Base-by-base conservation (phyloP, 1,140 invertebrate genomes). In the Atta colombica region DNA sequence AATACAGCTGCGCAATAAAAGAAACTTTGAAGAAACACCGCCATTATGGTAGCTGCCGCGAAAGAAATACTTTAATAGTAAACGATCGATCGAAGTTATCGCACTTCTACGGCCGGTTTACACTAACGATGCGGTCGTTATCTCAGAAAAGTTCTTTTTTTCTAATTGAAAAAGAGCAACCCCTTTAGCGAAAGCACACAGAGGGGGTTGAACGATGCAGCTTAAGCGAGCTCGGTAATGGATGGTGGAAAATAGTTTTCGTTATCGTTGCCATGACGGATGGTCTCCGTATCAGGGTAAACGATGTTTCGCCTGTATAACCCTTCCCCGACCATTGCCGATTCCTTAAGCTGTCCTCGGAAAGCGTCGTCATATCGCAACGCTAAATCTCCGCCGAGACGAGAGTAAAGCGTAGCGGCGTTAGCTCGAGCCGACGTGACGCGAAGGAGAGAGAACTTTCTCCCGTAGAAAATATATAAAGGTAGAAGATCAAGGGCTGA, bases 181-280 rank as follows among this genome's bases (percentile, higher is more conserved):
- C 80, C 69, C 69, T 75, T 84, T 75, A 49, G 25, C 55, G 25
- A 60, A 18, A 61, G 39, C 18, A 60, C 14, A 58, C 74, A 12
- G 39, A 51, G 39, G 82, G 60, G 74, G 10, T 14, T 77, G 72
- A 78, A 49, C 72, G 82, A 78, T 78, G 71, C 80, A 61, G 80
- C 63, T 85, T 85, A 85, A 85, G 82, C 74, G 82, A 84, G 78
- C 71, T 66, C 69, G n/a, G 75, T 85, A 85, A 85, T 85, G 82
- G 72, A 85, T 85, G 82, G 72, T 78, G 61, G 82, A 85, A 77
- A 77, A 78, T 78, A 68, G 71, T 85, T 77, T 85, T 85, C 82
- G 82, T 78, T 78, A 85, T 77, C 82, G 75, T 78, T 55, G 75
- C 75, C 82, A 78, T 78, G 82, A 77, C 82, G 74, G 51, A 78